Percentiles rank a stretch among this genome's conserved stretches.
phyloP scores from a whole-genome alignment of 2,797 vertebrate genomes.

The Eptatretus atami region DNA sequence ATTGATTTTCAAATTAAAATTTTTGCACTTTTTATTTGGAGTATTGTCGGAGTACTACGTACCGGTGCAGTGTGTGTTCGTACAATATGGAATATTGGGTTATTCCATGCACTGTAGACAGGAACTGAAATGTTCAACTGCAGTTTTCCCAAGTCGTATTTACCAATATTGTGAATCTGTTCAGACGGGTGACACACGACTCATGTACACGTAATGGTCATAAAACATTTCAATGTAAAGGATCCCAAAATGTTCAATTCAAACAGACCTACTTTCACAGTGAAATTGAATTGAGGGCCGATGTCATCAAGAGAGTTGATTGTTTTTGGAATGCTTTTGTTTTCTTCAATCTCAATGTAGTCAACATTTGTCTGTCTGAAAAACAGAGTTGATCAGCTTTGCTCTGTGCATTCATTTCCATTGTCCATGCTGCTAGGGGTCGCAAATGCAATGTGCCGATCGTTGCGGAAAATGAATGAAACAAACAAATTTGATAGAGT shows the following conservation, averaged over 20 bases:
- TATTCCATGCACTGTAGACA: neutral
- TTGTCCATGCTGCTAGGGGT: neutral
- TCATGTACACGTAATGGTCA: neutral
- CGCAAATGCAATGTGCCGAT: neutral
- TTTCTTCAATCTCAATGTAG: constrained; percentile 1
- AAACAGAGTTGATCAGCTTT: neutral
- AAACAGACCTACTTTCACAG: neutral
- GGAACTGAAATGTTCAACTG: constrained; percentile 3
- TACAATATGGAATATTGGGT: neutral
- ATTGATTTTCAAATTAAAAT: too few relatives aligned
- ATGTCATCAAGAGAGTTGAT: constrained; percentile 1
- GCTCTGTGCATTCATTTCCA: neutral
- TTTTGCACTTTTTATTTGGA: too few relatives aligned
- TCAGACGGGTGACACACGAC: neutral
- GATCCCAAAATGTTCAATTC: neutral
- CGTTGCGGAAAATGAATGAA: neutral
- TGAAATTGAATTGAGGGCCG: neutral
- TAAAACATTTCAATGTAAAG: neutral
- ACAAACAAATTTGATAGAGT: too few relatives aligned
- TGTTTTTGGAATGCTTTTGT: constrained; percentile 2
- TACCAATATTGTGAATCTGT: constrained; percentile 2
- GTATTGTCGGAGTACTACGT: neutral
- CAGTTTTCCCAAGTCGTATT: neutral
- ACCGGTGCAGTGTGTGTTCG: neutral
- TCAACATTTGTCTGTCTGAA: constrained; percentile 3